These are phyloP conservation scores for Antrozous pallidus DNA, from an alignment of 2,797 vertebrate species.

Conservation along the genomic window DNA sequence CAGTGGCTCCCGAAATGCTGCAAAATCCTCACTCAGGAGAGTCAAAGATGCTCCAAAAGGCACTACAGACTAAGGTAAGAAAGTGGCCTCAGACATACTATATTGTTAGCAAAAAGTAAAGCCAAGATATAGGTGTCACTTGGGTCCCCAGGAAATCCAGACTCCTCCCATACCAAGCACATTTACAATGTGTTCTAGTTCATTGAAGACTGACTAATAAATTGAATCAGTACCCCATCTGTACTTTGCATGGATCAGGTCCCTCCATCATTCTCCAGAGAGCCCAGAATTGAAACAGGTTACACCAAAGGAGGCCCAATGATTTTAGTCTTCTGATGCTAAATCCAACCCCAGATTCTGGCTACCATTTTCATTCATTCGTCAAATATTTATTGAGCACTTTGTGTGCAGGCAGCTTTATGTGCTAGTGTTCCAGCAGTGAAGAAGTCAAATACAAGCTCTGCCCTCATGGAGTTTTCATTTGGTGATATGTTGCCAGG, in stretches of 20 bases:
- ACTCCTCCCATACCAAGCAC: not conserved
- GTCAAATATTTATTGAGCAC: not conserved
- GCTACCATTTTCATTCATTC: slow-evolving; percentile 19
- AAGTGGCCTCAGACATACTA: not conserved
- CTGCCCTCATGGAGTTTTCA: not conserved
- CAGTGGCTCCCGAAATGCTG: not conserved
- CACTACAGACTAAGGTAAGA: not conserved
- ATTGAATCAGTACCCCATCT: not conserved
- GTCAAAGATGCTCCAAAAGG: not conserved
- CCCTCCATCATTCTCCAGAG: not conserved
- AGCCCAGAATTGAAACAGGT: not conserved
- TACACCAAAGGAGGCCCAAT: not conserved
- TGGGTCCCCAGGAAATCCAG: not conserved
- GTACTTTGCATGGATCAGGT: not conserved
- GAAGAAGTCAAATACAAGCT: not conserved
- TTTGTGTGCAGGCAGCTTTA: not conserved
- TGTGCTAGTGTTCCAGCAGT: not conserved
- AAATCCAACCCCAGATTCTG: not conserved
- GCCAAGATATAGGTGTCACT: not conserved
- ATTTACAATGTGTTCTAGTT: not conserved
- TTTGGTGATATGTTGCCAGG: not conserved
- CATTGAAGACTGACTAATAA: not conserved
- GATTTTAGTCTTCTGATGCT: slow-evolving; percentile 10
- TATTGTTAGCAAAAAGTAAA: not conserved
- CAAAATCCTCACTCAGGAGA: not conserved